Conservation (phyloP, 2,888 invertebrate genomes). For the Trachelus stipa region DNA sequence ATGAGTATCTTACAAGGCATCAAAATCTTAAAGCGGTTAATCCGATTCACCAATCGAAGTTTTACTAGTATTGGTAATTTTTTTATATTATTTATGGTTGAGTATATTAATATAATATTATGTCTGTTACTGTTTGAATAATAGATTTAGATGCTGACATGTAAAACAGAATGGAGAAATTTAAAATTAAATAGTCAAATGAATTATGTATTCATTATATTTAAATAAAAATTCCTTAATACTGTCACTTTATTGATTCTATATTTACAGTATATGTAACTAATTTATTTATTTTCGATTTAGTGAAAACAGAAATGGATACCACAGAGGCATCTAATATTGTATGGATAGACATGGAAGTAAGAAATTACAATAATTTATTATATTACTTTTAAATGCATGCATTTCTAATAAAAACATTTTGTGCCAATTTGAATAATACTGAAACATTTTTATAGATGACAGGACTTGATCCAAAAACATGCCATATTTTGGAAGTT, state of each 20-base stretch:
- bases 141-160: too few relatives aligned
- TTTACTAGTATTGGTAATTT: background rate
- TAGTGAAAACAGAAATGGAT: background rate
- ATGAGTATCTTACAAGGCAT: background rate
- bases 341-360: constrained; percentile 83
- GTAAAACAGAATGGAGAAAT: background rate
- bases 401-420: constrained; percentile 12
- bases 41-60: background rate
- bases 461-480: constrained; percentile 86
- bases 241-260: background rate
- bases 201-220: background rate
- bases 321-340: constrained; percentile 54
- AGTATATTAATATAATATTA: background rate
- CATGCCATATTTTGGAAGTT: constrained; percentile 87
- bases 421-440: constrained; percentile 11
- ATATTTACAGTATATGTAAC: background rate
- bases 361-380: constrained; percentile 42
- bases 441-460: constrained; percentile 71
- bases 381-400: constrained; percentile 15
- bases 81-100: background rate
- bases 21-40: background rate
- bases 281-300: background rate
- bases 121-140: too few relatives aligned
- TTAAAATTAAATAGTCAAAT: background rate
- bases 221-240: background rate